These are phyloP conservation scores for Brienomyrus brachyistius DNA, from an alignment of 2,113 vertebrate genomes.

Conservation along the genomic window DNA sequence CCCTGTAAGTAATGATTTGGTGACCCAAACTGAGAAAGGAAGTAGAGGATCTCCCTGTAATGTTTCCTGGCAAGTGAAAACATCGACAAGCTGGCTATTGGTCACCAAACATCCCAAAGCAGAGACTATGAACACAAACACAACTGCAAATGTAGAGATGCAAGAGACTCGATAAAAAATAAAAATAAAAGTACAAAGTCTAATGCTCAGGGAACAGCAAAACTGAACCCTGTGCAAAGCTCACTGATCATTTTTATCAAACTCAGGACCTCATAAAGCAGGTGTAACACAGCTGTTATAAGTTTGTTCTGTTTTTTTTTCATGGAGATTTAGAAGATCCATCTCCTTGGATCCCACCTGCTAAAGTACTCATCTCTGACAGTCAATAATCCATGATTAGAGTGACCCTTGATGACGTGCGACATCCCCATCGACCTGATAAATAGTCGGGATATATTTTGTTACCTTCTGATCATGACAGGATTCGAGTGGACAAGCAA, in stretches of 20 bases:
- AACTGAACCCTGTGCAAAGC: neutral
- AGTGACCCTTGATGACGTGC: conserved; percentile 59
- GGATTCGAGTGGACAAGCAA: conserved; percentile 57
- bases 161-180: neutral
- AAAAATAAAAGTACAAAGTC: neutral
- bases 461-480: conserved; percentile 56
- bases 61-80: neutral
- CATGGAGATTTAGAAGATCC: neutral
- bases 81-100: neutral
- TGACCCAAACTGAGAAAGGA: conserved; percentile 73
- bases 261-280: neutral
- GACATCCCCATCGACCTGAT: conserved; percentile 68
- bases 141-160: neutral
- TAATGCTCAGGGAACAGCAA: neutral
- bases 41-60: conserved; percentile 37
- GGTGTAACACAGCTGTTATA: neutral
- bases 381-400: conserved; percentile 60
- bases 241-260: neutral
- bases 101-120: neutral
- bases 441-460: conserved; percentile 67
- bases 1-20: conserved; percentile 61
- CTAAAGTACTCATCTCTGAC: conserved; percentile 20
- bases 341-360: neutral
- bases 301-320: neutral
- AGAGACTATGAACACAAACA: neutral